These are phyloP conservation scores for Catharus fuscescens DNA, from an alignment of 2,113 vertebrate genomes.

Conservation along the genomic window DNA sequence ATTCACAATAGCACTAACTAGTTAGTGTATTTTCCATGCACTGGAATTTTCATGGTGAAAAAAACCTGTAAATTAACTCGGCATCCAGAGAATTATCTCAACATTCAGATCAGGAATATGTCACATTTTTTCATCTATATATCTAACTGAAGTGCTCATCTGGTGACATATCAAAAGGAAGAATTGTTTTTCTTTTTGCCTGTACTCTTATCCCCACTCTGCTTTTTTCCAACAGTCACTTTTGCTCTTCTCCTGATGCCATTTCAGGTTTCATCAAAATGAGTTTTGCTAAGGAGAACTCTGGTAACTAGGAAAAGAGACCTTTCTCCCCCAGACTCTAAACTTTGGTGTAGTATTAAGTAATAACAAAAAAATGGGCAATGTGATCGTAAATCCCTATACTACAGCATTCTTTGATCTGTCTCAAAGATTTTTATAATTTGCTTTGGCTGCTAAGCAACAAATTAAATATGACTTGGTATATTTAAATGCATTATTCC, in stretches of 20 bases:
- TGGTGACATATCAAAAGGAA: not conserved
- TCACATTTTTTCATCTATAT: not conserved
- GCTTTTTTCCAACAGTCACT: not conserved
- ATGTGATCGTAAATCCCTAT: slow-evolving; percentile 16
- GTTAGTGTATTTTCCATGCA: not conserved
- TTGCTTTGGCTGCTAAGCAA: slow-evolving; percentile 73
- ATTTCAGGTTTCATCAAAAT: not conserved
- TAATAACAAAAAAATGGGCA: not conserved
- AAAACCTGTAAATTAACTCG: not conserved
- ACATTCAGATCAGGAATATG: not conserved
- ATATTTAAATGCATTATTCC: slow-evolving; percentile 62
- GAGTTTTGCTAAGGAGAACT: not conserved
- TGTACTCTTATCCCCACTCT: not conserved
- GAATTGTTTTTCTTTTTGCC: not conserved
- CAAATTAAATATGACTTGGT: slow-evolving; percentile 63
- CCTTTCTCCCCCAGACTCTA: not conserved
- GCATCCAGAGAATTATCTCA: not conserved
- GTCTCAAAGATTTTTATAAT: slow-evolving; percentile 53
- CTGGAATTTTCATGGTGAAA: not conserved
- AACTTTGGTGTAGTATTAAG: not conserved
- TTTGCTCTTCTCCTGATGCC: not conserved
- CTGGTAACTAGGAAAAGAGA: not conserved
- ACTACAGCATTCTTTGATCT: slow-evolving; percentile 24
- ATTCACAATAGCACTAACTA: not conserved
- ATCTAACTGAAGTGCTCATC: not conserved